Percentiles rank a stretch among this genome's conserved stretches.
Evolutionary conservation across 2,797 vertebrate species (phyloP).

Genomic region (Chelonia mydas): DNA sequence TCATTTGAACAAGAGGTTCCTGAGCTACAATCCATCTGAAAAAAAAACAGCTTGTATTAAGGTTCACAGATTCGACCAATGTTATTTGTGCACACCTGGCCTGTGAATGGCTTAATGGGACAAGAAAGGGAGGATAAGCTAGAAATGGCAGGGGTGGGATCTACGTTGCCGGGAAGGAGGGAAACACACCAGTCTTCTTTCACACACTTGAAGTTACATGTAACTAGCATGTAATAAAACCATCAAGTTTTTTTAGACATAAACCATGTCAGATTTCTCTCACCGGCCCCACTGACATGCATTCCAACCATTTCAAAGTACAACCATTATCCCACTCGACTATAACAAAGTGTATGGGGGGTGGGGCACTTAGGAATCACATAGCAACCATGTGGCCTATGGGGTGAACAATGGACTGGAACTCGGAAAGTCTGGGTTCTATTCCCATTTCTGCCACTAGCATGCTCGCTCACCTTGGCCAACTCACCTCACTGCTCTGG

Average conservation of each 20-base stretch:
- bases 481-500: no score
- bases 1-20: no score
- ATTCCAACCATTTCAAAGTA: background rate
- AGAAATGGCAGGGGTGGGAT: background rate
- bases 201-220: background rate
- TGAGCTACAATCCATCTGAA: no score
- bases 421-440: background rate
- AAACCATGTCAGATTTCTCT: background rate
- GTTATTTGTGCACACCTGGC: background rate
- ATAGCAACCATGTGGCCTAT: background rate
- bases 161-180: background rate
- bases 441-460: background rate
- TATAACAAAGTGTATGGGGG: background rate
- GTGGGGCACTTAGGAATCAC: background rate
- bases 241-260: background rate
- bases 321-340: background rate
- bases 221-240: background rate
- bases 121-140: background rate
- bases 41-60: no score
- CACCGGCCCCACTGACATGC: no score
- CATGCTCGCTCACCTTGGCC: background rate
- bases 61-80: no score
- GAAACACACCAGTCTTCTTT: background rate
- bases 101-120: no score
- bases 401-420: background rate